These are phyloP conservation scores for Eledona agricola DNA, from an alignment of 2,888 invertebrate genomes.

Conservation along the genomic window DNA sequence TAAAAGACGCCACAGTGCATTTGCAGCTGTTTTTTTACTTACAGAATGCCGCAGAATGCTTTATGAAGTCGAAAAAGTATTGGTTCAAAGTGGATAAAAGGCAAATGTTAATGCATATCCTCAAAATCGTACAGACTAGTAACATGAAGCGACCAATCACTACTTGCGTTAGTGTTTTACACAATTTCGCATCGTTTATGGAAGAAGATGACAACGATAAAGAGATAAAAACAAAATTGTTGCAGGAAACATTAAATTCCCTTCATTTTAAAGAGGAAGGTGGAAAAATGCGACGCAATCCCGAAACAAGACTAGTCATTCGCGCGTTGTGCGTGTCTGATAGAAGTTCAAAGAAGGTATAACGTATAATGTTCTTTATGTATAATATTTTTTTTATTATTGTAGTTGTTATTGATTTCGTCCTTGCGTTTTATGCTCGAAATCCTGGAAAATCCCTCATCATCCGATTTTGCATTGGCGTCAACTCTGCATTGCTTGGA, in stretches of 20 bases:
- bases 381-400: conserved; percentile 20
- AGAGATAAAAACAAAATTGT: conserved; percentile 42
- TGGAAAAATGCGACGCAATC: conserved; percentile 48
- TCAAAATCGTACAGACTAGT: conserved; percentile 46
- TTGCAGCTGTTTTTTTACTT: conserved; percentile 7
- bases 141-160: conserved; percentile 50
- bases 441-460: conserved; percentile 38
- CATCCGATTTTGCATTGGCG: conserved; percentile 40
- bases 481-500: conserved; percentile 49
- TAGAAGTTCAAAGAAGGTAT: conserved; percentile 43
- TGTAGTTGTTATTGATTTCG: conserved; percentile 45
- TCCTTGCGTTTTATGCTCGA: conserved; percentile 41
- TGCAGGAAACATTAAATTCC: conserved; percentile 41
- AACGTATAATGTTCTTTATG: conserved; percentile 4
- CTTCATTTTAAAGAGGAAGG: conserved; percentile 27
- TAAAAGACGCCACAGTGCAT: conserved; percentile 3
- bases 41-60: conserved; percentile 21
- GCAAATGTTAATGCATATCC: conserved; percentile 32
- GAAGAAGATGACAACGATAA: conserved; percentile 38
- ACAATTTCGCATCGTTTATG: conserved; percentile 37
- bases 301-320: conserved; percentile 49
- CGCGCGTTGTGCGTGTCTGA: conserved; percentile 48
- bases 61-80: conserved; percentile 6
- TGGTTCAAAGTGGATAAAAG: conserved; percentile 35
- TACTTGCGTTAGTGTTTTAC: conserved; percentile 41